phyloP scores from a whole-genome alignment of 1,140 invertebrate species.

The Scaptomyza pallida region DNA sequence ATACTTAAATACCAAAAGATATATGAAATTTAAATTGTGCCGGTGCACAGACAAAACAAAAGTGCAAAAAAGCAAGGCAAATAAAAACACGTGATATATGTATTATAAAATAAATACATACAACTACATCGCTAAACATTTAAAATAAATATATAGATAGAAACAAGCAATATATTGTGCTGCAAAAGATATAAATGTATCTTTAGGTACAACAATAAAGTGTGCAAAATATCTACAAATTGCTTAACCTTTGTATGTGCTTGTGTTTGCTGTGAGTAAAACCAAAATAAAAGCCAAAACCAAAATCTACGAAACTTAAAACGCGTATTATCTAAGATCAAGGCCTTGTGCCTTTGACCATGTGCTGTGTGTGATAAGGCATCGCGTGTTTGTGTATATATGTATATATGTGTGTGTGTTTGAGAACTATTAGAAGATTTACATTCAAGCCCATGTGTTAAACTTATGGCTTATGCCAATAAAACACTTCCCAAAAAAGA shows the following conservation, averaged over 20 bases:
- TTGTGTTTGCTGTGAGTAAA: conserved; percentile 25
- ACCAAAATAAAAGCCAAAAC: conserved; percentile 1
- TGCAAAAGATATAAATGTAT: conserved; percentile 13
- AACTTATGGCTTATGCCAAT: not conserved
- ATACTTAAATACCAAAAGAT: conserved; percentile 15
- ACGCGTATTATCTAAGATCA: conserved; percentile 38
- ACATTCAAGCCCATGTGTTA: not conserved
- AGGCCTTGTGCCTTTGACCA: conserved; percentile 22
- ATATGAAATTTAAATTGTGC: conserved; percentile 22
- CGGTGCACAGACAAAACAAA: conserved; percentile 31
- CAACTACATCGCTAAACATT: too few species aligned
- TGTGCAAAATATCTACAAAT: conserved; percentile 25
- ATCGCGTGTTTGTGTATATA: too few species aligned
- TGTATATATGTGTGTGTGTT: too few species aligned
- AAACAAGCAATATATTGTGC: conserved; percentile 5
- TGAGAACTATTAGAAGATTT: not conserved
- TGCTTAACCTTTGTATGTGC: not conserved
- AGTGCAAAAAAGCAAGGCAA: conserved; percentile 24
- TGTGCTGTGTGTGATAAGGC: conserved; percentile 15
- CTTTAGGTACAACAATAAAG: conserved; percentile 12
- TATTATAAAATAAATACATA: not conserved
- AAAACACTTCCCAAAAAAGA: conserved; percentile 1
- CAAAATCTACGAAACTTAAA: conserved; percentile 3
- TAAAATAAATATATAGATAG: too few species aligned
- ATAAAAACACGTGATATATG: conserved; percentile 1